phyloP scores from a whole-genome alignment of 2,113 vertebrate genomes.

The Colaptes auratus region DNA sequence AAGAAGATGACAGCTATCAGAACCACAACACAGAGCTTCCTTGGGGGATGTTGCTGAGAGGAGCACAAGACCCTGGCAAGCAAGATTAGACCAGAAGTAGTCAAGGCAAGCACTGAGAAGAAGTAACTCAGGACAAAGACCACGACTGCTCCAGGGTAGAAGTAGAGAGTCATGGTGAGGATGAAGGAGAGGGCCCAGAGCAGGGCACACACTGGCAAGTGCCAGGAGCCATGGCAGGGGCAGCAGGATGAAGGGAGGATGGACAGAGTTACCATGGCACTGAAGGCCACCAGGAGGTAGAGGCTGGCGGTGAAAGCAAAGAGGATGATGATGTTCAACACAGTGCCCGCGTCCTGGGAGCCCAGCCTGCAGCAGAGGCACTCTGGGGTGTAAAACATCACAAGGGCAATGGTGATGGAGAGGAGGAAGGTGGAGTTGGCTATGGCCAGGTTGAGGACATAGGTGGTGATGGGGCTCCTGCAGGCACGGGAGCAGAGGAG shows the following conservation, averaged over 20 bases:
- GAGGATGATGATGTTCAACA: background rate
- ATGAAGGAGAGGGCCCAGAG: constrained; percentile 61
- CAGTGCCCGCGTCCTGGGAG: accelerated
- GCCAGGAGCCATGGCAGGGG: constrained; percentile 11
- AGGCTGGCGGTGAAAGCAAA: background rate
- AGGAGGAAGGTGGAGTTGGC: background rate
- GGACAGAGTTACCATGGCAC: constrained; percentile 2
- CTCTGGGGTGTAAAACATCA: background rate
- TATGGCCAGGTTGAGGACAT: background rate
- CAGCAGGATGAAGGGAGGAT: background rate
- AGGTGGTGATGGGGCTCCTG: background rate
- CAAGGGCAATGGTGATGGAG: background rate
- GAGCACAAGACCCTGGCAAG: background rate
- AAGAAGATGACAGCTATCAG: background rate
- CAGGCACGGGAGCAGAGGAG: accelerated
- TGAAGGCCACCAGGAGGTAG: constrained; percentile 58
- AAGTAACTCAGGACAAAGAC: background rate
- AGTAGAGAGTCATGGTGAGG: background rate
- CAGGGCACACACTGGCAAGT: constrained; percentile 33
- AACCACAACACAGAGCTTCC: background rate
- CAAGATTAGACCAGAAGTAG: background rate
- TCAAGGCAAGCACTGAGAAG: background rate
- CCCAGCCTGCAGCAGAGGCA: background rate
- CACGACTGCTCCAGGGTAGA: accelerated
- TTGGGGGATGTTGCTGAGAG: background rate